Percentiles rank a stretch among this genome's conserved stretches.
Evolutionary conservation across 2,888 invertebrate species (phyloP).

Genomic region (Dorcus hopei): DNA sequence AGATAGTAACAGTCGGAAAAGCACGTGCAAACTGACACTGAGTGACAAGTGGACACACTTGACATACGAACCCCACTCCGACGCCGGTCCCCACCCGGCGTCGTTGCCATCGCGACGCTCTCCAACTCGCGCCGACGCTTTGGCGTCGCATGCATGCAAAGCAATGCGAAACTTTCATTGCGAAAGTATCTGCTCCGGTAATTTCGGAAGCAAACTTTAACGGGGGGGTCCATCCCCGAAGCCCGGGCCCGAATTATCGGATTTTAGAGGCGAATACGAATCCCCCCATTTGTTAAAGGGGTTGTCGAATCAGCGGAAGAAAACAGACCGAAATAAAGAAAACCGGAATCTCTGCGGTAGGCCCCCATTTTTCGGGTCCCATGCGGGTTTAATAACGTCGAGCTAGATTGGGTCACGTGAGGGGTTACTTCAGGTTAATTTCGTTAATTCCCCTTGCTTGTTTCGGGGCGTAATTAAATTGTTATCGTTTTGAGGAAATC

Average conservation of each 20-base stretch:
- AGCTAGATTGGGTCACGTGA: neutral
- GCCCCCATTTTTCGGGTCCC: neutral
- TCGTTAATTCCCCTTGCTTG: neutral
- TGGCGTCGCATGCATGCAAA: conserved; percentile 21
- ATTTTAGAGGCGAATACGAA: no score
- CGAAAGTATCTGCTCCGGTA: neutral
- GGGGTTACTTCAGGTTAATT: conserved; percentile 1
- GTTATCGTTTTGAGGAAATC: no score
- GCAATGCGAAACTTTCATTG: neutral
- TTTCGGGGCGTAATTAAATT: no score
- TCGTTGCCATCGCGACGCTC: conserved; percentile 12
- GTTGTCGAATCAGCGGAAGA: neutral
- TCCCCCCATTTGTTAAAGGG: no score
- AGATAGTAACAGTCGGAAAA: conserved; percentile 19
- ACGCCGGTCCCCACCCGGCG: conserved; percentile 22
- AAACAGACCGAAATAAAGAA: neutral
- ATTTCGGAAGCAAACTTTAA: neutral
- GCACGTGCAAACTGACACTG: conserved; percentile 31
- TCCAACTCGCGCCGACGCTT: conserved; percentile 18
- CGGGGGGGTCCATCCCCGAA: no score
- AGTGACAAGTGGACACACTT: conserved; percentile 33
- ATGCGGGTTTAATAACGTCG: neutral
- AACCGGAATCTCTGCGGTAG: neutral
- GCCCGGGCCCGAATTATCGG: no score
- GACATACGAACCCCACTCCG: conserved; percentile 29